Percentiles rank a stretch among this genome's conserved stretches.
phyloP scores from a whole-genome alignment of 2,888 invertebrate species.

The Priapulus caudatus region DNA sequence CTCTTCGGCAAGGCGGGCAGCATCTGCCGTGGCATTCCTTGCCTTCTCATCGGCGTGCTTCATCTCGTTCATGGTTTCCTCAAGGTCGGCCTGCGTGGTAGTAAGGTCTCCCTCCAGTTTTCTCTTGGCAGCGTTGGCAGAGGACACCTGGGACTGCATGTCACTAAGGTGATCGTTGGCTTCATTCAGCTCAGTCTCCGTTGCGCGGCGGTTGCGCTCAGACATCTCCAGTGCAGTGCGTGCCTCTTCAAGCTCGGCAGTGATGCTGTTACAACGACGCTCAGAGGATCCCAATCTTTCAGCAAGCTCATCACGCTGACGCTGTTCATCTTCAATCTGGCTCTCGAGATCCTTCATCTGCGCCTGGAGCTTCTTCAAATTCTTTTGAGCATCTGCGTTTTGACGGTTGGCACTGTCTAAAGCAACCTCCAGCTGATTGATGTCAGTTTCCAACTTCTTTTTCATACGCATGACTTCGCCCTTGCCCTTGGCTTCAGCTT shows the following conservation, averaged over 20 bases:
- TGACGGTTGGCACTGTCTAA: conserved; percentile 94
- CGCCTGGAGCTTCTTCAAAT: conserved; percentile 1
- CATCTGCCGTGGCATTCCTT: conserved; percentile 97
- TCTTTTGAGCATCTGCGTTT: conserved; percentile 39
- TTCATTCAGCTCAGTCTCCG: conserved; percentile 93
- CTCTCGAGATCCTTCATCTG: conserved; percentile 60
- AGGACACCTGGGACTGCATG: conserved; percentile 81
- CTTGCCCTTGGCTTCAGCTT: conserved; percentile 98
- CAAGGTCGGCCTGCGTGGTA: conserved; percentile 95
- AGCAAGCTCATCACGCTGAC: conserved; percentile 91
- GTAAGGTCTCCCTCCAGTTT: conserved; percentile 97
- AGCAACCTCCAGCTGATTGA: conserved; percentile 97
- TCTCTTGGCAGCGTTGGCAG: conserved; percentile 93
- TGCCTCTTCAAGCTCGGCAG: conserved; percentile 96
- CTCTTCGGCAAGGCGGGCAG: conserved; percentile 94
- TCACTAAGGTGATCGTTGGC: conserved; percentile 97
- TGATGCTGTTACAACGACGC: conserved; percentile 89
- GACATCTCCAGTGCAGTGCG: conserved; percentile 93
- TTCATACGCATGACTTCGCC: conserved; percentile 99
- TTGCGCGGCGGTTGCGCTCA: conserved; percentile 93
- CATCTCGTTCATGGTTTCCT: conserved; percentile 95
- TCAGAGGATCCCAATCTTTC: conserved; percentile 96
- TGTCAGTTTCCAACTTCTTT: conserved; percentile 99
- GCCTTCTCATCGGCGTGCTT: conserved; percentile 98
- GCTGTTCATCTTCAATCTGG: conserved; percentile 94